Base-by-base conservation (phyloP, 2,113 vertebrate genomes). In the Odocoileus hemionus region DNA sequence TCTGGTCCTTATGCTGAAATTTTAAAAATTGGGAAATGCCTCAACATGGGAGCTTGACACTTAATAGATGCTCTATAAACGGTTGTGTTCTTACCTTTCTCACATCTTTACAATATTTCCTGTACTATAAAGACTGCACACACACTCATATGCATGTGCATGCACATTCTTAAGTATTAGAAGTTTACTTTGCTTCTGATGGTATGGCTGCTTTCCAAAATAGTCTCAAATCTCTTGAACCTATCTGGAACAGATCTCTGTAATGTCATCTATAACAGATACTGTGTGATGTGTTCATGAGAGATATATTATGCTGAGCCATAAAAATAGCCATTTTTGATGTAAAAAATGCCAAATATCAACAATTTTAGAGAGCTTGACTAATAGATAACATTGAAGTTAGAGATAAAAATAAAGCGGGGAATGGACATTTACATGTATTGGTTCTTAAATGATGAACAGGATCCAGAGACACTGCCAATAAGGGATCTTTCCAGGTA, bases 81-180 rank as follows among this genome's bases (percentile, higher is more conserved):
- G 8, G 17, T 25, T 9, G 2, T 82, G 19, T 50, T 74, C 33
- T 52, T 52, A 30, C 7, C n/a, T 5, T 74, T 89, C 0, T 36
- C 4, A 82, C 11, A 43, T 57, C 47, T 60, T n/a, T 54, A 96
- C 0, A n/a, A 83, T n/a, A 76, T 30, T 70, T 39, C 39, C 86
- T 21, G 7, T 57, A 39, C 15, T 57, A 5, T 33, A 15, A 91
- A 28, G n/a, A 70, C 11, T 28, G 7, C 3, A 83, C 19, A 43
- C 2, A 39, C 17, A 79, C 16, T 50, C 11, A 43, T 0, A 57
- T 12, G 6, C 55, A 45, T 0, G 43, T 16, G 17, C 0, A 0
- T 70, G 67, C 45, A 86, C 45, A 57, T 5, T 6, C n/a, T 86
- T 30, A 45, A 6, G 8, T 13, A 82, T 52, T 30, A 54, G 30